Conservation (phyloP, 2,888 invertebrate species). For the Platypus cylindrus region DNA sequence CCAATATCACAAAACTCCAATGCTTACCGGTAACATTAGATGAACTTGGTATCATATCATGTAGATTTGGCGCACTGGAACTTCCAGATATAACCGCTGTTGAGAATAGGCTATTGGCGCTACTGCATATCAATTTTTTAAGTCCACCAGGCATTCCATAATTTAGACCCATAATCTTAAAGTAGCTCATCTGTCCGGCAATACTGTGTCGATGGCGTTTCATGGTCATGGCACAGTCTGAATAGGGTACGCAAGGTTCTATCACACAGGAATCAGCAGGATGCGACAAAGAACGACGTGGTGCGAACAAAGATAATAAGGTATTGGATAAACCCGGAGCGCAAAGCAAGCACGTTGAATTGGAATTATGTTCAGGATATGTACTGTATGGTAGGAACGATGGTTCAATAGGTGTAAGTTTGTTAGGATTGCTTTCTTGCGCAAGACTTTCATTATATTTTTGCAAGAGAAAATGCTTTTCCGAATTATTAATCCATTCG, state of each 20-base stretch:
- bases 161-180: conserved; percentile 76
- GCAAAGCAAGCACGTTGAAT: conserved; percentile 20
- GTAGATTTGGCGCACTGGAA: conserved; percentile 80
- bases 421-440: conserved; percentile 12
- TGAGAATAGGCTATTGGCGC: conserved; percentile 80
- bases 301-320: conserved; percentile 29
- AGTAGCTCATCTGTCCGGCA: conserved; percentile 90
- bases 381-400: conserved; percentile 26
- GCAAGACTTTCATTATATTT: conserved; percentile 23
- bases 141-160: conserved; percentile 41
- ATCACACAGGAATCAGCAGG: conserved; percentile 22
- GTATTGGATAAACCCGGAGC: conserved; percentile 24
- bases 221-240: conserved; percentile 29
- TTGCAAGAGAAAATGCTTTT: conserved; percentile 22
- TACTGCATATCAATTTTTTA: conserved; percentile 50
- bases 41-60: conserved; percentile 71
- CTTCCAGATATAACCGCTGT: conserved; percentile 94
- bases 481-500: conserved; percentile 20
- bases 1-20: too few relatives aligned
- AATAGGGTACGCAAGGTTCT: conserved; percentile 24
- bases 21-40: conserved; percentile 61
- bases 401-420: conserved; percentile 23
- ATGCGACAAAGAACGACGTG: conserved; percentile 28
- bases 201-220: conserved; percentile 91
- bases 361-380: conserved; percentile 24